Percentiles rank a stretch among this genome's conserved stretches.
Evolutionary conservation across 2,888 invertebrate species (phyloP).

Genomic region (Cynaeus angustus): DNA sequence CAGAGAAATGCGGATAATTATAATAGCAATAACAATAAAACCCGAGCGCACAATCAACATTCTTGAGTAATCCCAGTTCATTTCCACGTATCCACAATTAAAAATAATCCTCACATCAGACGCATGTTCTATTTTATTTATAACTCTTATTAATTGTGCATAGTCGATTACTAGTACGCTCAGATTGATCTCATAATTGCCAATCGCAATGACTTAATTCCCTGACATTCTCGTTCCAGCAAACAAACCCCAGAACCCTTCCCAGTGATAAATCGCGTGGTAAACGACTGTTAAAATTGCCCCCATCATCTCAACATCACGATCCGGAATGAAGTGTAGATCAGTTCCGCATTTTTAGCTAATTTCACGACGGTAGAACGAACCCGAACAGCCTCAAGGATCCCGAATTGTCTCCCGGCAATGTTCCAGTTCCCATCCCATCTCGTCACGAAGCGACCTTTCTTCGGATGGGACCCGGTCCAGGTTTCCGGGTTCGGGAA

Average conservation of each 20-base stretch:
- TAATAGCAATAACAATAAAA: not conserved
- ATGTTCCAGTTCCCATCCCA: slow-evolving; percentile 70
- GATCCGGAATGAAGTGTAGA: slow-evolving; percentile 46
- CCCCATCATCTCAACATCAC: slow-evolving; percentile 34
- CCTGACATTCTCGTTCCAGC: not conserved
- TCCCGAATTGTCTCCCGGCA: slow-evolving; percentile 61
- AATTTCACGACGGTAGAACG: slow-evolving; percentile 60
- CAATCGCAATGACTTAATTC: slow-evolving; percentile 10
- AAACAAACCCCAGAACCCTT: not conserved
- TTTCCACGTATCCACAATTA: not conserved
- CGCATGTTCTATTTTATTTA: slow-evolving; percentile 1
- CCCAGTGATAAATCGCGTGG: slow-evolving; percentile 34
- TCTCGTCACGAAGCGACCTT: slow-evolving; percentile 63
- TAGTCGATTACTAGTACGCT: not conserved
- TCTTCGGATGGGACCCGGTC: not conserved
- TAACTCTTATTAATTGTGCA: slow-evolving; percentile 12
- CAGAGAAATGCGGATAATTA: slow-evolving; percentile 4
- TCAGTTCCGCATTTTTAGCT: slow-evolving; percentile 67
- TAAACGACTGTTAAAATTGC: slow-evolving; percentile 19
- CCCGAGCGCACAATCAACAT: not conserved
- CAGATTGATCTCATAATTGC: slow-evolving; percentile 15
- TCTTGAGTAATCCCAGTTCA: not conserved
- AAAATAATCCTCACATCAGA: slow-evolving; percentile 4
- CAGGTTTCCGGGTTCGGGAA: slow-evolving; percentile 10
- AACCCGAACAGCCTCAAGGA: slow-evolving; percentile 64